Base-by-base conservation (phyloP, 2,797 vertebrate species). In the Hoplostethus mediterraneus region DNA sequence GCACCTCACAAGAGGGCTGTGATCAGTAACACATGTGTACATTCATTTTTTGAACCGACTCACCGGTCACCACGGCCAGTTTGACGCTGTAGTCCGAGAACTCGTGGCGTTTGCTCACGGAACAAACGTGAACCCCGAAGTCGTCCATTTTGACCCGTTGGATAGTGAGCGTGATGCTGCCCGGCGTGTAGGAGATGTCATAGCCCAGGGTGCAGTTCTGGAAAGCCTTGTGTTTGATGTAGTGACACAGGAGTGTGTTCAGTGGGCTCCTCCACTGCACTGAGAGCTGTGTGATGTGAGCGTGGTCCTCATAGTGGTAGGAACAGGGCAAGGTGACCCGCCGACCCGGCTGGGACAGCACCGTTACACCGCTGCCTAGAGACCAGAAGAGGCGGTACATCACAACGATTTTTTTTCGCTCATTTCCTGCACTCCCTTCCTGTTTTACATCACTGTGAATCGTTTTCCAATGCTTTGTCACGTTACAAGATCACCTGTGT, bases 161-260 rank as follows among this genome's bases (percentile, higher is more conserved):
- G 63, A 95, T 75, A 85, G 64, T 60, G 1, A 95, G 93, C 0
- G 52, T 52, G 80, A 95, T 85, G 73, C 54, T 87, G 47, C 84
- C 86, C 0, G 92, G 91, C 1, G 16, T 51, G 87, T 94, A 93
- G 61, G 48, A 58, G 70, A 94, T 79, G 44, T 52, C 1, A 77
- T 95, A 95, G 14, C 94, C 94, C 0, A 17, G 4, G 0, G 78
- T 89, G 86, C 94, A 95, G 91, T 95, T 95, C 80, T 65, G 86
- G 85, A 92, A 95, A 1, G 11, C 36, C 66, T 92, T 94, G 71
- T 95, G 94, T 73, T 95, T 95, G 87, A 95, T 94, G 78, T 89
- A 93, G 81, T 95, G 93, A 70, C 94, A 95, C 57, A 95, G 89
- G 66, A 95, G 86, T 60, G 74, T 42, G 5, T 88, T 87, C 54